Evolutionary conservation across 1,140 invertebrate genomes (phyloP), one percentile per base, ranked within the genome.

Genomic region (Nixonia krombeini): DNA sequence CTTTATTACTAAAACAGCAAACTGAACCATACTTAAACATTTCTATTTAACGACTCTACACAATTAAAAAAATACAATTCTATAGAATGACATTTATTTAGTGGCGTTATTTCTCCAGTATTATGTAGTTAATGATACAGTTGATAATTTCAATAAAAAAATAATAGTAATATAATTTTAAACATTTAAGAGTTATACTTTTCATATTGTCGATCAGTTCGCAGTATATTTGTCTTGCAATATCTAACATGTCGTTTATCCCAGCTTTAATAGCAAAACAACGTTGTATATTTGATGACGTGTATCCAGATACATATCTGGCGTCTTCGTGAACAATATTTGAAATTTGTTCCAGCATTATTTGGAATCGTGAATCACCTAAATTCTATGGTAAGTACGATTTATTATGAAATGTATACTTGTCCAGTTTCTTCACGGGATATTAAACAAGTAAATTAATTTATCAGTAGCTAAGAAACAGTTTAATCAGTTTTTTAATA

Each of bases 261-360:
- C 90, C 88, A 13, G 87, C 85, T 83, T 92, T 94, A 1, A 97
- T 90, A 21, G 94, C 93, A 83, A 94, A 95, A 76, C 92, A 94
- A 53, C 94, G 88, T 83, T 96, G 93, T 51, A 91, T 87, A 52
- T 86, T 88, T 74, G 89, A 87, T n/a, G 88, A 87, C 0, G 87
- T 80, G 44, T 87, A 88, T 1, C 92, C 93, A 78, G 90, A 89
- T n/a, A 90, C 86, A 16, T 88, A 89, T 71, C 87, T 89, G 16
- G 88, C 88, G 71, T 95, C 92, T 45, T 91, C 88, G 82, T 93
- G 89, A 44, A 97, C 88, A 0, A 93, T 86, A 42, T 86, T 84
- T 9, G 87, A 78, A 49, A 96, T 91, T 37, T 88, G 85, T 40
- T 89, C 79, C 17, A 88, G 80, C 64, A 96, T 91, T 55, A 87